Evolutionary conservation across 2,113 vertebrate genomes (phyloP), one percentile per base, ranked within the genome.

Genomic region (Amblyopsis rosae): DNA sequence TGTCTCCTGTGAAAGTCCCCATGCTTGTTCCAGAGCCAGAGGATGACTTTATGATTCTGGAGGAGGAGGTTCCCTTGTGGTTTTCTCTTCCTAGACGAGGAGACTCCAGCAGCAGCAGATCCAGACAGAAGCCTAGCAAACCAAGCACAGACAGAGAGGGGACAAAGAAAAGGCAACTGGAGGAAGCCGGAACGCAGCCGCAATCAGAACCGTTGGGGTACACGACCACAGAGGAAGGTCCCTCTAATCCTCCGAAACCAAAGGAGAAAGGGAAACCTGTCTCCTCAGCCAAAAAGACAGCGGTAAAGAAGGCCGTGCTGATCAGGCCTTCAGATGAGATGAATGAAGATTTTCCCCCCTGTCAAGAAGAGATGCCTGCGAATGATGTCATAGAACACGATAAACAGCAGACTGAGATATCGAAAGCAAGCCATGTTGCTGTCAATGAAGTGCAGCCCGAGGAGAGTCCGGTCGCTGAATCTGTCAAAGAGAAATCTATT

Each of bases 11-110:
- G 0, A 88, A 83, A 71, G 72, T 19, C 6, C 35, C 81, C 11
- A 41, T 56, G 65, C 71, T 65, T 32, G 67, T 71, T 32, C 54
- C 62, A 12, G 86, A 86, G 45, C 76, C 67, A 11, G 91, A 90
- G 12, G 92, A 93, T 2, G 84, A 92, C 32, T 93, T 92, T 72
- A 46, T 89, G 45, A 92, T 93, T 69, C 32, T 93, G 72, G 92
- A 93, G 12, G 90, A 92, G 9, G 87, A 90, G 9, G 17, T 35
- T 4, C 82, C 89, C 12, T 0, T 81, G 54, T 61, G 50, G 41
- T 65, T 93, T 76, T 75, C 81, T 19, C 87, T 93, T 58, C 87
- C 83, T 9, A 84, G 32, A 32, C 92, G 83, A 80, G 19, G 26
- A 11, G 35, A 63, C 3, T 17, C 12, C 12, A 78, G n/a, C 33